A percentile compares a stretch with the other conserved stretches of the same genome.
These are phyloP conservation scores for Phylloscopus collybita DNA, from an alignment of 2,797 vertebrate genomes.

Conservation along the genomic window DNA sequence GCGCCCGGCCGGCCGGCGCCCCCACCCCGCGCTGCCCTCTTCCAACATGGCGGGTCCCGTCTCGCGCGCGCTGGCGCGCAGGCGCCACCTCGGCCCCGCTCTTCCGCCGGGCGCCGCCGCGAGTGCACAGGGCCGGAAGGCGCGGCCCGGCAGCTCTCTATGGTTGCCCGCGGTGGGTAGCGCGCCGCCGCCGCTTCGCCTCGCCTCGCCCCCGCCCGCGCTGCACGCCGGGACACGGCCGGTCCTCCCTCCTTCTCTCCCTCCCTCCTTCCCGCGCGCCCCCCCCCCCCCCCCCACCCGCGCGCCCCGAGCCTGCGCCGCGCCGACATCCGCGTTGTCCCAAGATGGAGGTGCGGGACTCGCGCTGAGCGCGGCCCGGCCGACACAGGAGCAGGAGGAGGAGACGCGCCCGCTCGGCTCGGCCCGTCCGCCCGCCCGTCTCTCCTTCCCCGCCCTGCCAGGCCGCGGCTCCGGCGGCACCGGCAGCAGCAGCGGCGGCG, in stretches of 20 bases:
- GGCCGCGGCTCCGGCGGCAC: constrained; percentile 7
- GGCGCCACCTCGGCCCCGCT: neutral
- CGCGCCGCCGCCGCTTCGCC: neutral
- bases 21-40: neutral
- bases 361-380: constrained; percentile 48
- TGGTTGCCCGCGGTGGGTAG: neutral
- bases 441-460: neutral
- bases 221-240: constrained; percentile 66
- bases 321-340: constrained; percentile 62
- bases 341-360: constrained; percentile 76
- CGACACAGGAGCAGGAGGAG: neutral
- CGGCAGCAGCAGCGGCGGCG: neutral
- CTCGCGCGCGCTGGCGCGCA: rapidly evolving
- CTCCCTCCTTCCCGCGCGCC: neutral
- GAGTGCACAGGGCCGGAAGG: neutral
- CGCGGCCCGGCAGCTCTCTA: neutral
- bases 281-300: neutral
- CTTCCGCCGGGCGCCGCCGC: neutral
- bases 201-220: constrained; percentile 15
- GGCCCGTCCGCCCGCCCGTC: neutral
- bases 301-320: constrained; percentile 60
- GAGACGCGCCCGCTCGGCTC: neutral
- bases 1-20: no score
- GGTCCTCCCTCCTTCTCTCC: constrained; percentile 5
- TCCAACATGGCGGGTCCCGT: neutral